Base-by-base conservation (phyloP, 2,888 invertebrate genomes). In the Drosophila testacea region DNA sequence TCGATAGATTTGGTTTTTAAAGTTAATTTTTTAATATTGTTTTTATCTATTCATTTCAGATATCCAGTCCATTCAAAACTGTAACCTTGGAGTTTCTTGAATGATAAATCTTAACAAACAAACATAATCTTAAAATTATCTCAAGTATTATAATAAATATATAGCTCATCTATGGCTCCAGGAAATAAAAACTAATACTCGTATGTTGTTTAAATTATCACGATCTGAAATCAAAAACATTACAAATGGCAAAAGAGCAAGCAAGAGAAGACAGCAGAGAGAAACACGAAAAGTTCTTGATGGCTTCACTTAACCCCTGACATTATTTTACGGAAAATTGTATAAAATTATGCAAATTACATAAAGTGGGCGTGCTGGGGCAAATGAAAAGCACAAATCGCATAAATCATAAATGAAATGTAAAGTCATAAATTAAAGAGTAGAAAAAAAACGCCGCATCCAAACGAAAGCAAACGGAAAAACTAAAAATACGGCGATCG, bases 401-500 rank as follows among this genome's bases (percentile, higher is more conserved):
- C 56, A 75, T 69, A 77, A 80, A 70, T 79, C 69, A 84, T 70
- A 65, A 66, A 67, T 41, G 50, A 44, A 67, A 54, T 56, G 61
- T 57, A 63, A 69, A 73, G 32, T 41, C 27, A 47, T 50, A 73
- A 73, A 48, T 46, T 36, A 38, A 44, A 22, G 22, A 22, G 22
- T 22, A 22, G 22, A 3, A 22, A 22, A 22, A 22, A 66, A 52
- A 56, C 44, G 68, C 67, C 57, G 71, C 61, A 71, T 65, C 42
- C 55, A 52, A 81, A 83, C 27, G 57, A 71, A 74, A 64, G 63
- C 67, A 67, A 83, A 56, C 70, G 69, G 66, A 69, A 77, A 66
- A 84, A 70, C 82, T 81, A 79, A 79, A 83, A 84, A 79, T 82
- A 82, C 28, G 28, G 32, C 64, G 86, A 82, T 84, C 83, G 62